Evolutionary conservation across 2,888 invertebrate species (phyloP), one percentile per base, ranked within the genome.

Genomic region (Pristionchus arcanus): DNA sequence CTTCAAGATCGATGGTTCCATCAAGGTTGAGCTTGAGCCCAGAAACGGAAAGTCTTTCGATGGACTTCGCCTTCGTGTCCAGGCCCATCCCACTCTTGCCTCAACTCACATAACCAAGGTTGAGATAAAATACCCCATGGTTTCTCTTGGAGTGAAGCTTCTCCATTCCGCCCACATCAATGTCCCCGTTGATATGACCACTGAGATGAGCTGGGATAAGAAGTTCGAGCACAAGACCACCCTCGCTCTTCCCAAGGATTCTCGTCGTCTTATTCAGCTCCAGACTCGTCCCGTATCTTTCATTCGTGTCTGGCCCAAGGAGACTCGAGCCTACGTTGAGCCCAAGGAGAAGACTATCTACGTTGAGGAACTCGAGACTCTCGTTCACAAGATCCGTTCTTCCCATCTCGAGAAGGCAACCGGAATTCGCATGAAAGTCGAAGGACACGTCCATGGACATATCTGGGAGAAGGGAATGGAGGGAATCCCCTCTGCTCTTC

Each of bases 221-320:
- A 87, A 87, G 81, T 53, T 90, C 91, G 91, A 92, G 87, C 89
- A 91, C 90, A 88, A 91, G 90, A 84, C 90, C 28, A 89, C 90
- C 59, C 77, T 93, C 89, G 81, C 90, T 21, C 55, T 91, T 34
- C 88, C 90, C 53, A 84, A 92, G 77, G 89, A 92, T 31, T 89
- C 91, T 87, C 86, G 87, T 42, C 91, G 91, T 74, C 63, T 94
- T 84, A 88, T 90, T 83, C 90, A 91, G 88, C 89, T 93, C 90
- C 91, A 93, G 90, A 91, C 92, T 37, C 92, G 92, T 74, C 94
- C 94, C 81, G 89, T 92, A 74, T 92, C 92, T 34, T 93, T 92
- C 91, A 86, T 92, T 84, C 91, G 92, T 68, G 87, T 90, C 87
- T 92, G 92, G 91, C 68, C 91, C 13, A 90, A 90, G 83, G 87